These are phyloP conservation scores for Scaptomyza flava DNA, from an alignment of 2,888 invertebrate species.

Conservation along the genomic window DNA sequence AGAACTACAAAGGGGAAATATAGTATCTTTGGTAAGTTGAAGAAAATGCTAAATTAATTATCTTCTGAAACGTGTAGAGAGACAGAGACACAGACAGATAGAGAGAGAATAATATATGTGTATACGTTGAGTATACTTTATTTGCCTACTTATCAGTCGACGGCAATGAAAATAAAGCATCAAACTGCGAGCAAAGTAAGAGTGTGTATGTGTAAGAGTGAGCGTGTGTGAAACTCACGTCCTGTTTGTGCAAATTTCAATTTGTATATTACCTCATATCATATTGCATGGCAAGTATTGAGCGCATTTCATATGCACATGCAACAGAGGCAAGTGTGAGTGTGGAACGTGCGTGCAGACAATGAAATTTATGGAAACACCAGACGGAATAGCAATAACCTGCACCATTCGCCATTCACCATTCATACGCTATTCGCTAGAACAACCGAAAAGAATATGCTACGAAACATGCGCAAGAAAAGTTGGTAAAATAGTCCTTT, in stretches of 20 bases:
- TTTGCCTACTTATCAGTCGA: conserved; percentile 36
- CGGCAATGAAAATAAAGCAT: conserved; percentile 31
- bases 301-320: conserved; percentile 70
- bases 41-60: conserved; percentile 59
- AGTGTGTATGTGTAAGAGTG: conserved; percentile 2
- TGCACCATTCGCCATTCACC: conserved; percentile 16
- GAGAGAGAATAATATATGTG: neutral
- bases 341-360: conserved; percentile 52
- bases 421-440: conserved; percentile 7
- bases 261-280: conserved; percentile 76
- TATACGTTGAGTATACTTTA: conserved; percentile 34
- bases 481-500: conserved; percentile 59
- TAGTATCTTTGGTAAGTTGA: conserved; percentile 1
- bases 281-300: conserved; percentile 47
- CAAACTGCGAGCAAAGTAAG: neutral
- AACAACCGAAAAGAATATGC: conserved; percentile 58
- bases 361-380: conserved; percentile 73
- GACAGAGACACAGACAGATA: too few relatives aligned
- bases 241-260: conserved; percentile 75
- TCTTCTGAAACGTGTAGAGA: conserved; percentile 52
- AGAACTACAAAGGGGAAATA: neutral
- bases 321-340: conserved; percentile 12
- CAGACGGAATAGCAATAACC: conserved; percentile 52
- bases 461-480: conserved; percentile 68
- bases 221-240: conserved; percentile 42